Evolutionary conservation across 2,797 vertebrate genomes (phyloP), one percentile per base, ranked within the genome.

Genomic region (Dallia pectoralis): DNA sequence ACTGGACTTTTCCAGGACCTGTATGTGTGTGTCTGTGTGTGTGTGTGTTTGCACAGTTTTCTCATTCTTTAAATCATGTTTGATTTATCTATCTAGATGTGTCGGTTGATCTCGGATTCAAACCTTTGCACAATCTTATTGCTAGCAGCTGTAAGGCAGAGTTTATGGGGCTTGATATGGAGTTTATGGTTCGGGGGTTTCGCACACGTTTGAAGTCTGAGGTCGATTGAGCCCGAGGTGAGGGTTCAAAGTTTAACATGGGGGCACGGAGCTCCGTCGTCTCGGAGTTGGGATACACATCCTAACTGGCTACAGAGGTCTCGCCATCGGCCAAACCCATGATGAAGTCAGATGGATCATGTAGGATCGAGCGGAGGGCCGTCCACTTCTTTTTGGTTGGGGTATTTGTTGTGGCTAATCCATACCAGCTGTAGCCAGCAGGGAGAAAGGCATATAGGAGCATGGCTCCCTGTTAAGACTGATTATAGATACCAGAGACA

Each of bases 1-100:
- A 86, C 82, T 80, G 83, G 82, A 84, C 84, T 88, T 89, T 83
- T 79, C 83, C 81, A 16, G 88, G 88, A 89, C 84, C 87, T 71
- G 81, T 79, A 67, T 73, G 74, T 77, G 80, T 71, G 74, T 82
- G 65, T 79, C 74, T 75, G 33, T n/a, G 33, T 56, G 59, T 77
- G 72, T 77, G 27, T 69, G 30, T 61, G 63, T 67, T 36, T 47
- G 40, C 51, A 32, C 73, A 69, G 79, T 78, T 72, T 63, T 62
- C n/a, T 68, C 67, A 63, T 82, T 80, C 79, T 74, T 72, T 78
- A 77, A 81, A 84, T 84, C 81, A 56, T 75, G 79, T 82, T 80
- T 84, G 69, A 62, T n/a, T 36, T 36, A 75, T 85, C 71, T 74
- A 70, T 0, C 0, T 25, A 11, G n/a, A 71, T 85, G 72, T 74